Percentiles rank a stretch among this genome's conserved stretches.
phyloP scores from a whole-genome alignment of 2,113 vertebrate species.

The Onychostoma macrolepis region DNA sequence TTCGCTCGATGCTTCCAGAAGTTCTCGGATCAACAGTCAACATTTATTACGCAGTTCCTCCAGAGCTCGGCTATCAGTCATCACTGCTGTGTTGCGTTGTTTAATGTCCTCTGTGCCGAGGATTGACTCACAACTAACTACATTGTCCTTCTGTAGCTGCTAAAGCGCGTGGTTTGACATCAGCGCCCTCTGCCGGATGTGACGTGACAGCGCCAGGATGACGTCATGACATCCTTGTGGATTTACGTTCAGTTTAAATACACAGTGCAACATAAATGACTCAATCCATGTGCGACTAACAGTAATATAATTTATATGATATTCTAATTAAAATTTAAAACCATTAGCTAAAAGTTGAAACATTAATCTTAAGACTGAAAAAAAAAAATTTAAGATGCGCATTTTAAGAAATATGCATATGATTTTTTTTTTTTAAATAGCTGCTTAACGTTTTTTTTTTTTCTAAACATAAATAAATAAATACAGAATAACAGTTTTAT shows the following conservation, averaged over 20 bases:
- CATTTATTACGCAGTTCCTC: not conserved
- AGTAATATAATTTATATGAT: not conserved
- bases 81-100: not conserved
- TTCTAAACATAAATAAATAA: not conserved
- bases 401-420: too few species aligned
- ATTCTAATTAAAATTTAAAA: not conserved
- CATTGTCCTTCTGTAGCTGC: conserved; percentile 10
- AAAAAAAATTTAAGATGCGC: not conserved
- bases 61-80: not conserved
- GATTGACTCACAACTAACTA: not conserved
- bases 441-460: too few species aligned
- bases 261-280: too few species aligned
- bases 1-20: not conserved
- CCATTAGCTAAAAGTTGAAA: not conserved
- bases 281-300: too few species aligned
- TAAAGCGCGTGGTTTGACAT: not conserved
- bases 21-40: not conserved
- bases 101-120: not conserved
- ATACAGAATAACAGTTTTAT: not conserved
- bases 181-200: conserved; percentile 11
- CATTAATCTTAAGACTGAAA: not conserved
- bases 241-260: too few species aligned
- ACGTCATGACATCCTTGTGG: not conserved
- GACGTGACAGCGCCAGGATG: not conserved
- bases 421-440: too few species aligned